Evolutionary conservation across 2,797 vertebrate species (phyloP), one percentile per base, ranked within the genome.

Genomic region (Labroides dimidiatus): DNA sequence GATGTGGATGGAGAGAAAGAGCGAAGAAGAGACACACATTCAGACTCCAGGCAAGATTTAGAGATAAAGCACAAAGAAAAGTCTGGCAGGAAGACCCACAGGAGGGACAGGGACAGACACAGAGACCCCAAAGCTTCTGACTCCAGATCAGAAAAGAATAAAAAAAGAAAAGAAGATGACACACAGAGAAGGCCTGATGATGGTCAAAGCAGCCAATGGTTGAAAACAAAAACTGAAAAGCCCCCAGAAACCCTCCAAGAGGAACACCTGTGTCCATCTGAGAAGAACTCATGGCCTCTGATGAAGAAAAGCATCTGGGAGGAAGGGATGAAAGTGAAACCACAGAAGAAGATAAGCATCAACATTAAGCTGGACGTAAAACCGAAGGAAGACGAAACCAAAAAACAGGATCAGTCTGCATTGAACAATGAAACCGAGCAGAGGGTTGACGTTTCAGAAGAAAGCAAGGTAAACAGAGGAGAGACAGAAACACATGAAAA

Each of bases 261-360:
- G 15, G 88, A 91, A 0, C 95, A 93, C 0, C 93, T 91, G 0
- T 94, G 95, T 60, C 89, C 75, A 0, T 43, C 36, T 39, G 78
- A 79, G 6, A 95, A 92, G 83, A 89, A 85, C 42, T 92, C 94
- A 30, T 86, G 87, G 12, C 82, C 86, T 54, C 62, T 77, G 52
- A 93, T 93, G 59, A 82, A 84, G 27, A 55, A 37, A 58, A 66
- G 84, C 53, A 71, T 92, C 57, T 92, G 88, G 91, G 88, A 91
- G 72, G 88, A 65, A 64, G 86, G 76, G 36, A 94, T 97, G 36
- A 95, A 95, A 72, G 85, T 88, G 47, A 92, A 93, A 66, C 94
- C 96, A 0, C 92, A 94, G 71, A 97, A 95, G 83, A 99, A 98
- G 90, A 99, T 98, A 69, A 98, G 96, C 81, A 96, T 99, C 55